Conservation (phyloP, 1,140 invertebrate species). For the Atta texana region DNA sequence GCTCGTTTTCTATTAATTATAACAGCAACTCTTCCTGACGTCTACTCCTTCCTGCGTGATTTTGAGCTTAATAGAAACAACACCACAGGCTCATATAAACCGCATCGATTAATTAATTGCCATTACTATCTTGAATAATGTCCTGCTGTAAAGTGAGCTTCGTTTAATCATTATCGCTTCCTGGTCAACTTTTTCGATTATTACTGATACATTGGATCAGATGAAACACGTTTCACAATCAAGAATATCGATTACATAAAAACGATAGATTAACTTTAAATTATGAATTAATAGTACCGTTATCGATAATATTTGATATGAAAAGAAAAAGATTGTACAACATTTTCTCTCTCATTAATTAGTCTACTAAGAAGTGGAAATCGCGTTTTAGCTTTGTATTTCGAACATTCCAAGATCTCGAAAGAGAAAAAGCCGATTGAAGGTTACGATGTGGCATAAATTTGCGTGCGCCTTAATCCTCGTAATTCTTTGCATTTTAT, state of each 20-base stretch:
- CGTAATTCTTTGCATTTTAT: constrained; percentile 25
- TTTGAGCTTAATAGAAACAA: constrained; percentile 64
- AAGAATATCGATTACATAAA: neutral
- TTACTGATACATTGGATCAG: constrained; percentile 13
- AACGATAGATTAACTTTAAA: neutral
- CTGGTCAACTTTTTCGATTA: constrained; percentile 29
- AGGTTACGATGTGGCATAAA: constrained; percentile 2
- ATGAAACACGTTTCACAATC: neutral
- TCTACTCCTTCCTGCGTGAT: neutral
- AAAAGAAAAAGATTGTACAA: neutral
- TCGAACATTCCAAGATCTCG: neutral
- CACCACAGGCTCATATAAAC: constrained; percentile 19
- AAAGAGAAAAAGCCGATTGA: neutral
- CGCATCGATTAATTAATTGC: constrained; percentile 64
- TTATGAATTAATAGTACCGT: neutral
- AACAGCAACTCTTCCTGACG: constrained; percentile 7
- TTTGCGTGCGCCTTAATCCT: neutral
- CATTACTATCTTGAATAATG: constrained; percentile 59
- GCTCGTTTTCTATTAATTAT: constrained; percentile 65
- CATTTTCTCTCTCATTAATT: neutral
- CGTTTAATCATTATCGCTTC: neutral
- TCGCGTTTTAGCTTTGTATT: neutral
- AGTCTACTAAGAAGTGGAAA: neutral
- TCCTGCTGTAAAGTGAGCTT: constrained; percentile 35
- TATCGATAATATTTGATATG: neutral